These are phyloP conservation scores for Pitangus sulphuratus DNA, from an alignment of 2,797 vertebrate genomes.

Conservation along the genomic window DNA sequence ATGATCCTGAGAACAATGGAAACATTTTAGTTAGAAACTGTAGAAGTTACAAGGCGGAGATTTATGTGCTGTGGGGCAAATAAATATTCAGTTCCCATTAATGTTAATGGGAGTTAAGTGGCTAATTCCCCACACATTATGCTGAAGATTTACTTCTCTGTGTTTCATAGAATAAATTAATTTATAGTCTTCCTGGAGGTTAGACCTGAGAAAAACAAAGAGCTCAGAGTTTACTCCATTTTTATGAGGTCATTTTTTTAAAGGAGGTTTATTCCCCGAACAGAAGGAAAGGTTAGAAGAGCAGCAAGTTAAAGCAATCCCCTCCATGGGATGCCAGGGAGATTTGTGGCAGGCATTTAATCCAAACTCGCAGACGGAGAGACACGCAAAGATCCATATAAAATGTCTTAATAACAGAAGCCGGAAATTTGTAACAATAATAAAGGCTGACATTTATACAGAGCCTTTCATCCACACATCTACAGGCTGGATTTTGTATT, in stretches of 20 bases:
- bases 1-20: constrained; percentile 67
- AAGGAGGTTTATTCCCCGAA: constrained; percentile 49
- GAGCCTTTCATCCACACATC: constrained; percentile 56
- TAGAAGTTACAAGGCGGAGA: constrained; percentile 67
- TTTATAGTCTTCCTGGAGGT: constrained; percentile 67
- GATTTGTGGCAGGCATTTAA: constrained; percentile 62
- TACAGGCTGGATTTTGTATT: constrained; percentile 1
- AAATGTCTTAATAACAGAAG: constrained; percentile 68
- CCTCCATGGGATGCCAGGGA: constrained; percentile 49
- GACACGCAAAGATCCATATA: constrained; percentile 31
- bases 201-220: constrained; percentile 63
- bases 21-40: constrained; percentile 69
- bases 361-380: not conserved
- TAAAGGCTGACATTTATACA: constrained; percentile 62
- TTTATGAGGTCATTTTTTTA: constrained; percentile 61
- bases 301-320: constrained; percentile 47
- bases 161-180: constrained; percentile 69
- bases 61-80: constrained; percentile 72
- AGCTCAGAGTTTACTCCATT: constrained; percentile 57
- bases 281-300: constrained; percentile 66
- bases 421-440: constrained; percentile 67
- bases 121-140: constrained; percentile 71
- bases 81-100: constrained; percentile 74
- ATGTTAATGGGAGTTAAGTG: constrained; percentile 76
- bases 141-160: constrained; percentile 68